A percentile compares a stretch with the other conserved stretches of the same genome.
phyloP scores from a whole-genome alignment of 2,888 invertebrate species.

The Morpho helenor region DNA sequence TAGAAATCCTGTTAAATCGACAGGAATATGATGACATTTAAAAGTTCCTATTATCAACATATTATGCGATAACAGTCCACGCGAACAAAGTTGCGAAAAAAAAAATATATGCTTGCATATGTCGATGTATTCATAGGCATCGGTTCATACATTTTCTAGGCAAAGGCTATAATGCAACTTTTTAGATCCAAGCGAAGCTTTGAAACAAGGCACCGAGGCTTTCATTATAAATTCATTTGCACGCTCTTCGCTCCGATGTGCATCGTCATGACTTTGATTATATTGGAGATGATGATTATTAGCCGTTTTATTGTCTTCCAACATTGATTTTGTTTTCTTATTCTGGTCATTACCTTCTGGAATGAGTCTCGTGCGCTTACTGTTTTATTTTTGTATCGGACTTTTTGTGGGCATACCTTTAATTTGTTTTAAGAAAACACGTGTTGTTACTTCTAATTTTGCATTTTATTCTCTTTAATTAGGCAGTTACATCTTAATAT shows the following conservation, averaged over 20 bases:
- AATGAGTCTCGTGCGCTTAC: conserved; percentile 19
- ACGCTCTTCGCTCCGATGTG: conserved; percentile 43
- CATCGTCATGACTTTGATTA: conserved; percentile 65
- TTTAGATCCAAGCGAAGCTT: conserved; percentile 12
- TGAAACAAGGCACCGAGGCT: conserved; percentile 30
- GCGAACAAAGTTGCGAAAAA: too few relatives aligned
- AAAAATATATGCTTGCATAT: too few relatives aligned
- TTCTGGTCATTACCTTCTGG: conserved; percentile 37
- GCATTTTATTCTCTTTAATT: conserved; percentile 10
- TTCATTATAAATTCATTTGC: conserved; percentile 68
- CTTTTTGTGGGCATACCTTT: conserved; percentile 13
- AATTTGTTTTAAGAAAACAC: conserved; percentile 11
- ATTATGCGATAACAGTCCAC: too few relatives aligned
- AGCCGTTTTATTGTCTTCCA: conserved; percentile 58
- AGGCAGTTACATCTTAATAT: conserved; percentile 4
- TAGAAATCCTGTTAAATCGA: too few relatives aligned
- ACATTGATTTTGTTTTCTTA: conserved; percentile 55
- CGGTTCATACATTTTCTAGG: conserved; percentile 8
- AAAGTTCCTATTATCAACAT: too few relatives aligned
- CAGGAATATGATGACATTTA: too few relatives aligned
- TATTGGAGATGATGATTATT: conserved; percentile 54
- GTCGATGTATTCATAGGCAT: neutral
- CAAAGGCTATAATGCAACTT: conserved; percentile 16
- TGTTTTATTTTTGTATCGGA: conserved; percentile 17
- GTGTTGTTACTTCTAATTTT: neutral